A percentile compares a stretch with the other conserved stretches of the same genome.
phyloP scores from a whole-genome alignment of 2,113 vertebrate genomes.

The Eubucco bourcierii region DNA sequence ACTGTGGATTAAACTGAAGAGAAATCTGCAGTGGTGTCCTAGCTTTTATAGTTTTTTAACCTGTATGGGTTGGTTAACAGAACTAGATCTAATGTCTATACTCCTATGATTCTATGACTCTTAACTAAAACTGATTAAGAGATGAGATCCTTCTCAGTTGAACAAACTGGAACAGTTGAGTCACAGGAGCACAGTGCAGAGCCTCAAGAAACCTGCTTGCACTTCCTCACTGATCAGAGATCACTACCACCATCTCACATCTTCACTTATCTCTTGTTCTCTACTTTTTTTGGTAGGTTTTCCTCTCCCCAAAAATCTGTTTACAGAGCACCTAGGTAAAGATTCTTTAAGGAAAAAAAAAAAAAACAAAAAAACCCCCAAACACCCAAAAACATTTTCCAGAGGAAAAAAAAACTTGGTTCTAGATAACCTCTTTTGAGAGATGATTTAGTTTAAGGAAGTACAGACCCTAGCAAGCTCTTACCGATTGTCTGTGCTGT shows the following conservation, averaged over 20 bases:
- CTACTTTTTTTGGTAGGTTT: no score
- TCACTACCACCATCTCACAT: background rate
- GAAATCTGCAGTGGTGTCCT: accelerated
- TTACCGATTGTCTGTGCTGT: constrained; percentile 97
- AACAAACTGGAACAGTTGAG: background rate
- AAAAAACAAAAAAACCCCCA: no score
- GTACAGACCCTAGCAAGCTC: background rate
- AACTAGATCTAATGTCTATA: background rate
- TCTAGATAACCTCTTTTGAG: background rate
- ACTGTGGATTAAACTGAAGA: background rate
- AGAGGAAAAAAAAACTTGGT: background rate
- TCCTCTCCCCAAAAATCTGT: background rate
- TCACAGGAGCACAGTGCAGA: background rate
- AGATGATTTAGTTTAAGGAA: background rate
- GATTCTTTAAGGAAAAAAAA: background rate
- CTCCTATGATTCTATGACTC: background rate
- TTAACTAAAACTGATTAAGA: background rate
- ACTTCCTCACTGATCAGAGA: background rate
- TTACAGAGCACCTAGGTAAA: background rate
- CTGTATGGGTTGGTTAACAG: background rate
- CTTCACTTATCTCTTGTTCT: background rate
- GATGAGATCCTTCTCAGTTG: background rate
- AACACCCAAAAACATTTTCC: no score
- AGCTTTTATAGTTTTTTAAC: background rate
- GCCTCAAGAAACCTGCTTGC: background rate